A percentile compares a stretch with the other conserved stretches of the same genome.
phyloP scores from a whole-genome alignment of 64 coral and sea anemone species.

The Stylophora pistillata region DNA sequence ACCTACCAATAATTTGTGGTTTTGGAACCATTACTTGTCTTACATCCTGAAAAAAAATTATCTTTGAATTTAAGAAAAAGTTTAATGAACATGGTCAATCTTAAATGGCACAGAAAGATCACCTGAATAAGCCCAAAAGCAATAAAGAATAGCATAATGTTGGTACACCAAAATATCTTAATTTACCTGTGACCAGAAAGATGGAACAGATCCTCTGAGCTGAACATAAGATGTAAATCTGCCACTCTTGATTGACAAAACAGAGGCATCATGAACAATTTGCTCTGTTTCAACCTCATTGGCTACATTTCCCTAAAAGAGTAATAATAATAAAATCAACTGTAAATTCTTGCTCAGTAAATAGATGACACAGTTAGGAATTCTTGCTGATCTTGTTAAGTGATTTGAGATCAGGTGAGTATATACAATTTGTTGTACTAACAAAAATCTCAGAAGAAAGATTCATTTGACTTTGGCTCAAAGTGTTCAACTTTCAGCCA shows the following conservation, averaged over 20 bases:
- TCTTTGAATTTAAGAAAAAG: too few species aligned
- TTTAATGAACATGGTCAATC: too few species aligned
- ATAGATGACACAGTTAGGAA: too few species aligned
- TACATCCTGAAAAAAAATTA: constrained; percentile 68
- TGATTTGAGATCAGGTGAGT: too few species aligned
- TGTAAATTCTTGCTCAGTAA: neutral
- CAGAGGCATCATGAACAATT: constrained; percentile 94
- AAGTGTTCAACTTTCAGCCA: too few species aligned
- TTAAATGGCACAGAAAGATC: too few species aligned
- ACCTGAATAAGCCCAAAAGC: too few species aligned
- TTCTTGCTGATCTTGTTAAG: too few species aligned
- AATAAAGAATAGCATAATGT: neutral
- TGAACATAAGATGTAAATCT: constrained; percentile 92
- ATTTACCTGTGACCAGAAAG: constrained; percentile 96
- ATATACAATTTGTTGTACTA: too few species aligned
- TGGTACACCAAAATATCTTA: neutral
- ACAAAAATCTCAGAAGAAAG: too few species aligned
- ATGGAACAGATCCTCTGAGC: constrained; percentile 90
- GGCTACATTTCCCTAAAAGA: constrained; percentile 89
- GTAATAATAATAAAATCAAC: neutral
- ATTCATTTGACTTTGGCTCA: too few species aligned
- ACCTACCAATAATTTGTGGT: constrained; percentile 91
- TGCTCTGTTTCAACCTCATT: constrained; percentile 99
- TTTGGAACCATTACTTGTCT: constrained; percentile 95
- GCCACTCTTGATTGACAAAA: constrained; percentile 82